Evolutionary conservation across 2,113 vertebrate species (phyloP).

Genomic region (Maccullochella peelii): DNA sequence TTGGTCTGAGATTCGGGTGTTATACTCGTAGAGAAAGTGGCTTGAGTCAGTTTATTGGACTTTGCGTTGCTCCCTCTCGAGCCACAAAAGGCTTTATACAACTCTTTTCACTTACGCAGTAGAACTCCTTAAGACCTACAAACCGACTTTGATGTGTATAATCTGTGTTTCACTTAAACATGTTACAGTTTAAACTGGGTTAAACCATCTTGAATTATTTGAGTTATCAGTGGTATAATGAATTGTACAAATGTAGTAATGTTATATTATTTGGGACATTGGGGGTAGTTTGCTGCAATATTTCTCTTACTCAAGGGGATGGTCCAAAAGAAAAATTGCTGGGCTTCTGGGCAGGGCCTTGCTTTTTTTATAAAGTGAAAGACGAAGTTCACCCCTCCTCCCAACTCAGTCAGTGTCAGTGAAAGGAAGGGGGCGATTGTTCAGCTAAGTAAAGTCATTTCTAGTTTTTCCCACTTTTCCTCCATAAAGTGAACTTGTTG

Average conservation of each 20-base stretch:
- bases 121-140: background rate
- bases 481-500: conserved; percentile 72
- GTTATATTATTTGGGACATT: background rate
- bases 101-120: background rate
- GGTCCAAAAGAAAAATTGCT: background rate
- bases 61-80: conserved; percentile 19
- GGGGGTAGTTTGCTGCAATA: background rate
- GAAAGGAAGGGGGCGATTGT: conserved; percentile 63
- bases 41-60: background rate
- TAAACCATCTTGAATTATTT: background rate
- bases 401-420: conserved; percentile 6
- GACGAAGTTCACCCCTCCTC: background rate
- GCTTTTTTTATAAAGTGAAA: conserved; percentile 22
- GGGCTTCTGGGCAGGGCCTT: background rate
- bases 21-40: too few species aligned
- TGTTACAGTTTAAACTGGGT: conserved; percentile 2
- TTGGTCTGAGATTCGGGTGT: background rate
- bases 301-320: background rate
- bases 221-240: background rate
- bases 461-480: conserved; percentile 58
- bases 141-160: background rate
- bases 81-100: background rate
- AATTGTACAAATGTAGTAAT: background rate
- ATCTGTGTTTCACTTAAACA: background rate
- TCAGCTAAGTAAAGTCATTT: conserved; percentile 60